These are phyloP conservation scores for Myotis pilosus DNA, from an alignment of 2,797 vertebrate genomes.

Conservation along the genomic window DNA sequence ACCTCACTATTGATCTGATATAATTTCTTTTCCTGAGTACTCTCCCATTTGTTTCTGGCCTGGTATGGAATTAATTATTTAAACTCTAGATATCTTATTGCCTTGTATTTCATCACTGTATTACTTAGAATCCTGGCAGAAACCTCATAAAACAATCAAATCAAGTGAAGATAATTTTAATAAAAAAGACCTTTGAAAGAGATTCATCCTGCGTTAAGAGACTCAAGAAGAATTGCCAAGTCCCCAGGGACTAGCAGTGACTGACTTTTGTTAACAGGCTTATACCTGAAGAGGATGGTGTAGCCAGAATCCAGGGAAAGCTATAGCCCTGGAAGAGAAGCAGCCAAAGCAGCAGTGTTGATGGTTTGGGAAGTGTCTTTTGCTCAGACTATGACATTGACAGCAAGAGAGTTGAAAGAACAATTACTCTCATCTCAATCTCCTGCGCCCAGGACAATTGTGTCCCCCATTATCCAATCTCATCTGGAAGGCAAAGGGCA, in stretches of 20 bases:
- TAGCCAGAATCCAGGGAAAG: not conserved
- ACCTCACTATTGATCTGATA: not conserved
- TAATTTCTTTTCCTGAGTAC: not conserved
- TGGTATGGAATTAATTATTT: not conserved
- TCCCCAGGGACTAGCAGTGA: not conserved
- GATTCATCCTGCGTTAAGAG: not conserved
- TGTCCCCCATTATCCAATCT: not conserved
- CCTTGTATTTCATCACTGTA: not conserved
- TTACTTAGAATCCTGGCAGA: not conserved
- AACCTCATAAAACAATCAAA: not conserved
- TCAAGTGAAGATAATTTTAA: not conserved
- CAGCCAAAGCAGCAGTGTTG: not conserved
- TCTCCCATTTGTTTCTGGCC: not conserved
- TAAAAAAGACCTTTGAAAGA: not conserved
- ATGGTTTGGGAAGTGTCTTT: not conserved
- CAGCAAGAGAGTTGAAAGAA: fast-evolving
- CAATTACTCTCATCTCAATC: not conserved
- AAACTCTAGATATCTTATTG: not conserved
- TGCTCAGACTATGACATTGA: not conserved
- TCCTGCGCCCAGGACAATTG: not conserved
- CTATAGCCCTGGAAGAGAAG: not conserved
- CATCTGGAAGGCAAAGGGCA: not conserved
- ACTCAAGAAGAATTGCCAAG: not conserved
- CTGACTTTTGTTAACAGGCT: not conserved
- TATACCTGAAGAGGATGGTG: not conserved